Evolutionary conservation across 2,888 invertebrate genomes (phyloP).

Genomic region (Xanthostigma xanthostigma): DNA sequence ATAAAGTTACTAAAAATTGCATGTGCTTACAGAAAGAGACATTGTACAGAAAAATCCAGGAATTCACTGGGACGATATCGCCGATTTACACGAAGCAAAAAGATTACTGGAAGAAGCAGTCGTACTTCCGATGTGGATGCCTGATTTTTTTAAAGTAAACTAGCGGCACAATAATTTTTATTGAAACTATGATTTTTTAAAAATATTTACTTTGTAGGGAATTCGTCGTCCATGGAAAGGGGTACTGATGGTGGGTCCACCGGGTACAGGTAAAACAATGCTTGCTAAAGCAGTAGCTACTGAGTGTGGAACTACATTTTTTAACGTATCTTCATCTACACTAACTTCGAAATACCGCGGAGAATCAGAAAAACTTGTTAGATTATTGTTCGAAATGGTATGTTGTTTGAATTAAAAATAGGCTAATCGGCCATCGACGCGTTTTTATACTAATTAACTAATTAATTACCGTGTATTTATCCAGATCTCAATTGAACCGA

Average conservation of each 20-base stretch:
- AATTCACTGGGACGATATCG: conserved; percentile 90
- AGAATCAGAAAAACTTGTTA: conserved; percentile 97
- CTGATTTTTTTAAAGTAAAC: conserved; percentile 87
- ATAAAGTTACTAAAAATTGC: neutral
- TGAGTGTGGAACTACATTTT: conserved; percentile 94
- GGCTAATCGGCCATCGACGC: neutral
- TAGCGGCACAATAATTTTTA: neutral
- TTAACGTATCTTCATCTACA: conserved; percentile 92
- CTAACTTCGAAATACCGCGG: conserved; percentile 97
- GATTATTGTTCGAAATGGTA: conserved; percentile 94
- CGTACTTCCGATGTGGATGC: conserved; percentile 94
- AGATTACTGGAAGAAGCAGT: conserved; percentile 90
- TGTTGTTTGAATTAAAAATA: conserved; percentile 13
- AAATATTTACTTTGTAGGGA: conserved; percentile 37
- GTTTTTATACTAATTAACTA: neutral
- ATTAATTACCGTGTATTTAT: neutral
- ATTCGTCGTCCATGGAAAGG: conserved; percentile 95
- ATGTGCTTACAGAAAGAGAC: conserved; percentile 54
- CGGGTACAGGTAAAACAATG: conserved; percentile 92
- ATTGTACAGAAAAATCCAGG: conserved; percentile 95
- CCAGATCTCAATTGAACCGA: too few relatives aligned
- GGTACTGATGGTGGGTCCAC: conserved; percentile 86
- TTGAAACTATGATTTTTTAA: neutral
- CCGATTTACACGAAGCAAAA: conserved; percentile 79
- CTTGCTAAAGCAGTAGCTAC: conserved; percentile 96